A percentile compares a stretch with the other conserved stretches of the same genome.
Conservation (phyloP, 2,797 vertebrate genomes). For the Mastacembelus armatus region DNA sequence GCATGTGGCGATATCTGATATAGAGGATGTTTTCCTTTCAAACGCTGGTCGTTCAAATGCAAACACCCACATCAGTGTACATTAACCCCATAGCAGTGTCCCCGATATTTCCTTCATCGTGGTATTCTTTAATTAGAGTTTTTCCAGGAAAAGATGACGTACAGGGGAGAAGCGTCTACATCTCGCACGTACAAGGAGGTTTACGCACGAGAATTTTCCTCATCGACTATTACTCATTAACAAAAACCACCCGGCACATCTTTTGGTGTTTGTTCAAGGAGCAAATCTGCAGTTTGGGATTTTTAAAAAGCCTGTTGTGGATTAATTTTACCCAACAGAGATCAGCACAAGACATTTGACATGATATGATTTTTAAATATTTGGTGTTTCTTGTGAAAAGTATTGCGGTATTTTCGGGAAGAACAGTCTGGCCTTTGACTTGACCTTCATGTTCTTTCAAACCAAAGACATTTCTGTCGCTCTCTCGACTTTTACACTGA, state of each 20-base stretch:
- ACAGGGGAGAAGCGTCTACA: too few species aligned
- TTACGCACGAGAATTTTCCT: conserved; percentile 7
- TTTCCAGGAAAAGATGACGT: neutral
- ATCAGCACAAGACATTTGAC: neutral
- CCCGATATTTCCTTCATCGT: conserved; percentile 19
- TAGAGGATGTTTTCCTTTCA: conserved; percentile 55
- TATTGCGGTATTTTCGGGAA: neutral
- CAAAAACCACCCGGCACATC: too few species aligned
- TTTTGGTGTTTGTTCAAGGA: neutral
- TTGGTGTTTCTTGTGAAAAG: neutral
- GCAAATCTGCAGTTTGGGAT: neutral
- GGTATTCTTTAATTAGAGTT: neutral
- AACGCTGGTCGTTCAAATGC: conserved; percentile 65
- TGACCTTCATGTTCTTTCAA: too few species aligned
- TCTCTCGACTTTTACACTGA: conserved; percentile 88
- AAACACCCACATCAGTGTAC: conserved; percentile 70
- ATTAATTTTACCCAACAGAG: neutral
- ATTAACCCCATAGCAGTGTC: conserved; percentile 38
- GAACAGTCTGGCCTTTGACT: too few species aligned
- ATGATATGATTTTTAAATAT: neutral
- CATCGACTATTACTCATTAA: too few species aligned
- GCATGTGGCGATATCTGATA: conserved; percentile 77
- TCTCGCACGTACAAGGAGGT: neutral
- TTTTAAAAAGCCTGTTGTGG: neutral
- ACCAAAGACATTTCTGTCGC: conserved; percentile 88